phyloP scores from a whole-genome alignment of 2,113 vertebrate species.

The Lagopus muta region DNA sequence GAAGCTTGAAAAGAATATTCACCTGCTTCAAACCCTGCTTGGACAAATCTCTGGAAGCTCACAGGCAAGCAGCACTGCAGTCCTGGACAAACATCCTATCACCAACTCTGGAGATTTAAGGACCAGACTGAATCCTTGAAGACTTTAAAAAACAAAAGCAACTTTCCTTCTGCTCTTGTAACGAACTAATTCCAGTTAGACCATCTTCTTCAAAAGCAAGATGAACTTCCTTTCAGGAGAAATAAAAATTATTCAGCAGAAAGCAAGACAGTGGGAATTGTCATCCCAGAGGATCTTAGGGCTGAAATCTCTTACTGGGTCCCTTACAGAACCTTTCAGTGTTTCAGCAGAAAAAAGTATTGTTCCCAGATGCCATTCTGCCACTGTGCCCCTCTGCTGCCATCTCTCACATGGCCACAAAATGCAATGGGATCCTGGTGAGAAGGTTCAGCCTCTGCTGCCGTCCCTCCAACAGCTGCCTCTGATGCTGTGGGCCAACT shows the following conservation, averaged over 20 bases:
- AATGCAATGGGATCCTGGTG: no score
- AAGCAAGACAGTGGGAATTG: background rate
- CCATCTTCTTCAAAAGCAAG: background rate
- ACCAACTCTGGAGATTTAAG: slow-evolving; percentile 12
- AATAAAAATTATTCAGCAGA: background rate
- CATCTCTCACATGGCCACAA: no score
- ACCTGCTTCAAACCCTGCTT: background rate
- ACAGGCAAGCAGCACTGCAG: background rate
- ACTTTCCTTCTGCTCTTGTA: background rate
- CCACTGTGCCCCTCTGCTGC: no score
- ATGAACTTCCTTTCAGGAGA: background rate
- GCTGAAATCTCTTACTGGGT: background rate
- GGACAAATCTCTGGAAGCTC: background rate
- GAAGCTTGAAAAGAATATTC: background rate
- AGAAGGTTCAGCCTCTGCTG: no score
- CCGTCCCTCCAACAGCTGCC: no score
- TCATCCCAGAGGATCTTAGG: background rate
- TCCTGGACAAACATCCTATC: background rate
- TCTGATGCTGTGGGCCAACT: no score
- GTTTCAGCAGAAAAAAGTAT: background rate
- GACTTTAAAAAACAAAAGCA: background rate
- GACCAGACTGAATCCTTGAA: background rate
- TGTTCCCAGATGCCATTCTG: background rate
- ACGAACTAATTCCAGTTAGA: background rate
- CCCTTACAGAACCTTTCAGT: background rate